Percentiles rank a stretch among this genome's conserved stretches.
phyloP scores from a whole-genome alignment of 2,888 invertebrate species.

The Eristalis intricaria region DNA sequence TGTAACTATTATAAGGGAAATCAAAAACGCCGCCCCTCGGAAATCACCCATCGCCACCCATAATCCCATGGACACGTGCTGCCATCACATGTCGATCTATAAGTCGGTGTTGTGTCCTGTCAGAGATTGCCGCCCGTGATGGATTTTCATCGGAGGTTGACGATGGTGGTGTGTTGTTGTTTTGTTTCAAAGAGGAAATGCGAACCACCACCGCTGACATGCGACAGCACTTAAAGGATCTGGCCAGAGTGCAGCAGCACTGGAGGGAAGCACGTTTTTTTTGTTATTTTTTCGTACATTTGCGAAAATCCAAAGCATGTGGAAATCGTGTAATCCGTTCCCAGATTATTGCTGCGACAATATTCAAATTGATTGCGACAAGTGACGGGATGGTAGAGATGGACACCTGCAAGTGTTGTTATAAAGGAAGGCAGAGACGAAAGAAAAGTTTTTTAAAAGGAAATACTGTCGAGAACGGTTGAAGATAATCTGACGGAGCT shows the following conservation, averaged over 20 bases:
- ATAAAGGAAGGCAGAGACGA: background rate
- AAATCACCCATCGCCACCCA: conserved; percentile 49
- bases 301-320: conserved; percentile 56
- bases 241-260: background rate
- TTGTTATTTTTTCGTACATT: conserved; percentile 17
- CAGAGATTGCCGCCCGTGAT: conserved; percentile 39
- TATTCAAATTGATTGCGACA: conserved; percentile 56
- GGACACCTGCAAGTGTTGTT: conserved; percentile 29
- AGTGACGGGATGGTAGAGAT: background rate
- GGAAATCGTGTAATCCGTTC: conserved; percentile 64
- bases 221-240: conserved; percentile 27
- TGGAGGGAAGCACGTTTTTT: background rate
- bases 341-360: conserved; percentile 59
- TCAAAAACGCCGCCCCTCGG: conserved; percentile 29
- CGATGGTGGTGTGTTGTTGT: conserved; percentile 37
- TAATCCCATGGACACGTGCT: conserved; percentile 66
- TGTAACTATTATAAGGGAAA: conserved; percentile 38
- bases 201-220: background rate
- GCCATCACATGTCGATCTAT: conserved; percentile 54
- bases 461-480: no score
- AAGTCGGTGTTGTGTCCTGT: conserved; percentile 45
- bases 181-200: conserved; percentile 16
- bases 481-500: no score
- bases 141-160: conserved; percentile 33
- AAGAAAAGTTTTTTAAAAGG: no score